Evolutionary conservation across 2,797 vertebrate species (phyloP).

Genomic region (Fistularia commersonii): DNA sequence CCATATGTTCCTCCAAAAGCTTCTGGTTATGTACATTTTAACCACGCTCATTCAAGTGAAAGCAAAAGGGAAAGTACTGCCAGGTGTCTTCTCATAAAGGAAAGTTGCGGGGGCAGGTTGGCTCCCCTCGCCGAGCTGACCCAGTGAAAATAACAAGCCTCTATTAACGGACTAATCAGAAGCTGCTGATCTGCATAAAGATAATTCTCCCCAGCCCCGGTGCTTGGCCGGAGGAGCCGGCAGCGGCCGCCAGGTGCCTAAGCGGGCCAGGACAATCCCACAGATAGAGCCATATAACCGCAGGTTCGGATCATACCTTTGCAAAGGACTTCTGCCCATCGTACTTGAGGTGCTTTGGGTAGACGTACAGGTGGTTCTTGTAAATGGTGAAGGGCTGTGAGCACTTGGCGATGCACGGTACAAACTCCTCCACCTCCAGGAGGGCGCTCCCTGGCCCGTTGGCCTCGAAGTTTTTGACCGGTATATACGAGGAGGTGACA

Average conservation of each 20-base stretch:
- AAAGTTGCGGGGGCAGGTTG: slow-evolving; percentile 1
- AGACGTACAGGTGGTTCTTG: slow-evolving; percentile 95
- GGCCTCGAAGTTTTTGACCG: slow-evolving; percentile 85
- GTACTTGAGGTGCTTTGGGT: slow-evolving; percentile 92
- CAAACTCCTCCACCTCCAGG: slow-evolving; percentile 94
- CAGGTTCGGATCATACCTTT: slow-evolving; percentile 77
- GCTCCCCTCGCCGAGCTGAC: slow-evolving; percentile 18
- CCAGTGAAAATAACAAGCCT: slow-evolving; percentile 15
- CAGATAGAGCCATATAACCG: neutral
- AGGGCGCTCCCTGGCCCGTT: slow-evolving; percentile 73
- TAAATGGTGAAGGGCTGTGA: slow-evolving; percentile 95
- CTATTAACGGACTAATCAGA: slow-evolving; percentile 48
- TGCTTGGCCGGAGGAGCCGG: slow-evolving; percentile 15
- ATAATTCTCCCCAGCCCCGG: slow-evolving; percentile 44
- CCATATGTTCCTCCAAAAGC: too few relatives aligned
- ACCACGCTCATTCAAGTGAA: slow-evolving; percentile 7
- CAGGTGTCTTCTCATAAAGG: too few relatives aligned
- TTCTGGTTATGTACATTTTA: too few relatives aligned
- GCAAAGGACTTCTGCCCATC: slow-evolving; percentile 94
- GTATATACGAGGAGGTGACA: slow-evolving; percentile 94
- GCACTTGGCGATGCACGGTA: slow-evolving; percentile 90
- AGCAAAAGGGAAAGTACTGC: slow-evolving; percentile 5
- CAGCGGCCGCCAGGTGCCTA: slow-evolving; percentile 16
- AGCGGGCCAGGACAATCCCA: neutral
- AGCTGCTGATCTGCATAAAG: slow-evolving; percentile 27